Evolutionary conservation across 2,113 vertebrate genomes (phyloP), one percentile per base, ranked within the genome.

Genomic region (Calidris pugnax): DNA sequence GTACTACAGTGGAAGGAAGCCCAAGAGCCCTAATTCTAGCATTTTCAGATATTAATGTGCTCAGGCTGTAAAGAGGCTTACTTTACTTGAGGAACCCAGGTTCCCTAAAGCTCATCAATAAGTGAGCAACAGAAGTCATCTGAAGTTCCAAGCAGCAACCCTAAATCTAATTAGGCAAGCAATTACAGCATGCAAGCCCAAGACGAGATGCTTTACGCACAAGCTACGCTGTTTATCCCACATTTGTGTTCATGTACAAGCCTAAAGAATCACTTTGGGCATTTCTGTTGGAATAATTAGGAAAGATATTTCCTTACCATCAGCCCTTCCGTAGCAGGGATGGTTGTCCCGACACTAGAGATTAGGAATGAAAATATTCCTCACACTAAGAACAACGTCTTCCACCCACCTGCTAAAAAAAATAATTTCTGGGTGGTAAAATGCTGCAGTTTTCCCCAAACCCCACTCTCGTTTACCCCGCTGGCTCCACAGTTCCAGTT

Each of bases 321-420:
- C 47, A 45, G 3, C 47, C 28, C 20, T 72, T 72, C 57, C 19
- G 28, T 9, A 50, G 41, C 78, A 92, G 48, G 45, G 12, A 67
- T 7, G 15, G 33, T 19, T 9, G 9, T 41, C 24, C 18, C n/a
- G 64, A 59, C 10, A 18, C 48, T n/a, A 11, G 1, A 6, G 39
- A 63, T 39, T 45, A 85, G 6, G 35, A 89, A 78, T 32, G 6
- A 48, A 64, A 60, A 51, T 10, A 72, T 41, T 41, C 32, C 7
- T 9, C 72, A 75, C 26, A 64, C 35, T 24, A 55, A 79, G n/a
- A 79, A 24, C 7, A 53, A 28, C 0, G 0, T 7, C 8, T 50
- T 79, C 68, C 53, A 75, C 19, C 5, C 43, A 56, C 43, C 37
- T 33, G 82, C 12, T 45, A 60, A 86, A 73, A 73, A 39, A 64